These are phyloP conservation scores for Gnathonemus echidnorhynchus DNA, from an alignment of 2,113 vertebrate species.

Conservation along the genomic window DNA sequence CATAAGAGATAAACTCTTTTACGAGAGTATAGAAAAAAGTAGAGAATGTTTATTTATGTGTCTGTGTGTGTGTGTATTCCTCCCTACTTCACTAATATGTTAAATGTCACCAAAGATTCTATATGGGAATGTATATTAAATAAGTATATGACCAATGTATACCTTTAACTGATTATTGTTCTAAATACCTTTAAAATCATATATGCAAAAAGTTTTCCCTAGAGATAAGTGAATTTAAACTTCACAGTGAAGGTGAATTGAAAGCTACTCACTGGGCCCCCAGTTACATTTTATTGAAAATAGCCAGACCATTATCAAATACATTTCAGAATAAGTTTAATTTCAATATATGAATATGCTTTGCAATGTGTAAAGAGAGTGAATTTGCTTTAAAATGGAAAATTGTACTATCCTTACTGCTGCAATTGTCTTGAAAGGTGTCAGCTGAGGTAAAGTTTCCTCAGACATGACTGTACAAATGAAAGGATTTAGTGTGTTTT, in stretches of 20 bases:
- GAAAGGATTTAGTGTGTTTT: background rate
- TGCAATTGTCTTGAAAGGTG: background rate
- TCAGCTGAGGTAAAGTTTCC: background rate
- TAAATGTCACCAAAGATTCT: background rate
- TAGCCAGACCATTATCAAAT: background rate
- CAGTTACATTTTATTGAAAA: background rate
- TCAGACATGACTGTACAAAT: background rate
- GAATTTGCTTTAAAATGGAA: background rate
- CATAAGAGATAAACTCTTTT: background rate
- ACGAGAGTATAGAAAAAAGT: background rate
- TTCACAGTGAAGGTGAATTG: background rate
- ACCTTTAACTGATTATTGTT: background rate
- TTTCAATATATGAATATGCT: background rate
- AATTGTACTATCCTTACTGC: background rate
- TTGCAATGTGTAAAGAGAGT: background rate
- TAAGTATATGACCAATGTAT: background rate
- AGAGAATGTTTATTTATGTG: background rate
- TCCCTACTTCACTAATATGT: background rate
- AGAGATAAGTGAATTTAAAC: background rate
- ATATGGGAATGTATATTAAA: background rate
- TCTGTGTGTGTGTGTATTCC: background rate
- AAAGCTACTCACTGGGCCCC: background rate
- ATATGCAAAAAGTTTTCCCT: background rate
- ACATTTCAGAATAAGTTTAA: background rate
- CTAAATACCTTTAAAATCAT: background rate